Base-by-base conservation (phyloP, 2,888 invertebrate species). In the Caenorhabditis sulstoni region DNA sequence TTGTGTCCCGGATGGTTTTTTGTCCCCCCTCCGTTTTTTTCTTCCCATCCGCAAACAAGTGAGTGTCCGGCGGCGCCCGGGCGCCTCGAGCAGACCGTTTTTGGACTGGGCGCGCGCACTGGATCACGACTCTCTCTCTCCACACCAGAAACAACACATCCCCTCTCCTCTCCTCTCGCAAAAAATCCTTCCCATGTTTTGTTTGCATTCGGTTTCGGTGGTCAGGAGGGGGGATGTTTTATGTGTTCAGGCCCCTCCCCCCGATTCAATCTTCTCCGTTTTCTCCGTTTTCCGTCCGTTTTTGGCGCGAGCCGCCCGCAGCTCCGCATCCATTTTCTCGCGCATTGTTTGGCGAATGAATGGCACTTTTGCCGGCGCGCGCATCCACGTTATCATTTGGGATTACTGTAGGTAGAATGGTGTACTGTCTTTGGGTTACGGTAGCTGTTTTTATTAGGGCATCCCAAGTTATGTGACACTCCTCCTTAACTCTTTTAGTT, bases 191-290 rank as follows among this genome's bases (percentile, higher is more conserved):
- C 29, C 7, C 8, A 45, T n/a, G 29, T 45, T 37, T 66, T 67
- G 58, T 67, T 67, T 67, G 67, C 22, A 67, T 67, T 67, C 37
- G 67, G 67, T 67, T 67, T 57, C 29, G 29, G 29, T 7, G n/a
- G n/a, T n/a, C n/a, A n/a, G n/a, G n/a, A n/a, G n/a, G n/a, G n/a
- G 7, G 29, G 7, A 29, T 29, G 29, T 49, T 49, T 58, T 58
- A 58, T 67, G 67, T 67, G 67, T 67, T 67, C 67, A 67, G 67
- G 16, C 47, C 18, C 47, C 47, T 16, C 45, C 45, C 14, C 45
- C 45, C 14, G 9, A 8, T 16, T n/a, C 45, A n/a, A n/a, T 16
- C 47, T n/a, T 16, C 20, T n/a, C 3, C 18, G 2, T 47, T 18
- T 20, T 16, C 16, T 20, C 47, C 16, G 16, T 47, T 47, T 47